Conservation (phyloP, 2,888 invertebrate species). For the Dolomedes plantarius region DNA sequence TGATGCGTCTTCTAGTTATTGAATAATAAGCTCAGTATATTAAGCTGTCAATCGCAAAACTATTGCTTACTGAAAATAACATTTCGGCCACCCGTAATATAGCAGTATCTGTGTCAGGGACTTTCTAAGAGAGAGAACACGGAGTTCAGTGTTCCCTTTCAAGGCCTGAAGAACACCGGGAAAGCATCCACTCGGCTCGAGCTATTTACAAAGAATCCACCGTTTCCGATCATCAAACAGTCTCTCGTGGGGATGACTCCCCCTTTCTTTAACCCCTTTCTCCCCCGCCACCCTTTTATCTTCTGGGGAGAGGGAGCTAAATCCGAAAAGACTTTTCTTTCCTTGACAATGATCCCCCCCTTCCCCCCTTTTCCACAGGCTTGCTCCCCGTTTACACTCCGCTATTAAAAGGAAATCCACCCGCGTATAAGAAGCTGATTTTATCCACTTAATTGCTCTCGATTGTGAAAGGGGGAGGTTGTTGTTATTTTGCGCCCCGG, state of each 20-base stretch:
- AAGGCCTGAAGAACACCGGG: no score
- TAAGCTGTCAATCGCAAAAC: no score
- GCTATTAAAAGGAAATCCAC: slow-evolving; percentile 6
- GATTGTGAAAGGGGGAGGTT: neutral
- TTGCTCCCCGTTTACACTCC: slow-evolving; percentile 4
- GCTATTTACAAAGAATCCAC: neutral
- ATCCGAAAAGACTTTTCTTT: neutral
- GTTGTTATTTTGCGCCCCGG: slow-evolving; percentile 1
- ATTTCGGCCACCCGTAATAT: no score
- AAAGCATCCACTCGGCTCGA: no score
- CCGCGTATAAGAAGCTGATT: neutral
- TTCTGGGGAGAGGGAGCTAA: neutral
- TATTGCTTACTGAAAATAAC: no score
- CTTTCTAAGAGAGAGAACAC: no score
- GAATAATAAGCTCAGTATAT: no score
- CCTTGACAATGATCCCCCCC: neutral
- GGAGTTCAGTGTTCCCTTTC: no score
- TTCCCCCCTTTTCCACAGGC: neutral
- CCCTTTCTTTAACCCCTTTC: neutral
- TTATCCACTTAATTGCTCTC: slow-evolving; percentile 6
- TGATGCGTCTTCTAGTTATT: no score
- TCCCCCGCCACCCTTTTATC: no score
- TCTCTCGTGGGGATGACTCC: neutral
- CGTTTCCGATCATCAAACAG: neutral
- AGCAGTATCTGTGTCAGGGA: no score